These are phyloP conservation scores for Alethe castanea DNA, from an alignment of 2,113 vertebrate species.

Conservation along the genomic window DNA sequence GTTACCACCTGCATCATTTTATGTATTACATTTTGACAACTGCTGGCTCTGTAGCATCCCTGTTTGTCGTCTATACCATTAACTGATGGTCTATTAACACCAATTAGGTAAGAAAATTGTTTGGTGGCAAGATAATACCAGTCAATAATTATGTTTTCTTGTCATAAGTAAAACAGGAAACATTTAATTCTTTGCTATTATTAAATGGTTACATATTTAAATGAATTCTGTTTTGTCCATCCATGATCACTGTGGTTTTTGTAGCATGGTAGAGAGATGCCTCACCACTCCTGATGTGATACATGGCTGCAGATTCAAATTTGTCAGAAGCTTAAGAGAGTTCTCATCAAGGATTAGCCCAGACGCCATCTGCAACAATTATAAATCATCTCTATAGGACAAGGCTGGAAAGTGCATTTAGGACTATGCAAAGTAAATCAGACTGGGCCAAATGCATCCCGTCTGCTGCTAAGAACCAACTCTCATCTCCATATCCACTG, in stretches of 20 bases:
- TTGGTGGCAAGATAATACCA: background rate
- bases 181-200: background rate
- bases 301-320: background rate
- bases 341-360: conserved; percentile 14
- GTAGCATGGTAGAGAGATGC: background rate
- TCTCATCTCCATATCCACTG: background rate
- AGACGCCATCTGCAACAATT: background rate
- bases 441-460: background rate
- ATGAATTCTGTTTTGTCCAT: background rate
- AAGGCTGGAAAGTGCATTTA: conserved; percentile 3
- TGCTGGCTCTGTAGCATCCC: background rate
- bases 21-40: background rate
- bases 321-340: background rate
- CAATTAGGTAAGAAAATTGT: background rate
- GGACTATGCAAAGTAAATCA: background rate
- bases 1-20: background rate
- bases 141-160: background rate
- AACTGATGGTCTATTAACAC: background rate
- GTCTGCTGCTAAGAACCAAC: background rate
- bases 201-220: background rate
- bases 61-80: background rate
- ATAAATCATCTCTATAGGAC: background rate
- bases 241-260: background rate
- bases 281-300: background rate
- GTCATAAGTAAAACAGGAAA: background rate